These are phyloP conservation scores for Crotalus horridus DNA, from an alignment of 2,113 vertebrate genomes.

Conservation along the genomic window DNA sequence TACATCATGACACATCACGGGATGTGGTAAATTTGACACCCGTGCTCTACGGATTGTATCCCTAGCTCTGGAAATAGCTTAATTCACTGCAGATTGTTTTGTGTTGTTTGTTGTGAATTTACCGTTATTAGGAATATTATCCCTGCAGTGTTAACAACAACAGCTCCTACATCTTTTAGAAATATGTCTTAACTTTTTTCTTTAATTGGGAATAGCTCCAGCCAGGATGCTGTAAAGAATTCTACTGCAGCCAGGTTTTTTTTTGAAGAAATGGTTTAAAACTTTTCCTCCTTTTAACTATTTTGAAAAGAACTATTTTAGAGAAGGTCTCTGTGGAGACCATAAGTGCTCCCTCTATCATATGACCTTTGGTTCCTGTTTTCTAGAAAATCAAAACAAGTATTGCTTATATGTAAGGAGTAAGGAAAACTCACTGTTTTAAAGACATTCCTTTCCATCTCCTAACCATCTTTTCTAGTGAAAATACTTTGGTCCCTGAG, in stretches of 20 bases:
- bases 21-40: no score
- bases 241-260: background rate
- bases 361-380: background rate
- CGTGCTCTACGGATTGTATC: background rate
- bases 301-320: background rate
- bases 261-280: background rate
- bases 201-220: background rate
- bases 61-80: background rate
- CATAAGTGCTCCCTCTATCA: background rate
- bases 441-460: background rate
- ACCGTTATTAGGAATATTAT: background rate
- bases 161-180: background rate
- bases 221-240: background rate
- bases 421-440: background rate
- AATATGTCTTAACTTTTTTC: background rate
- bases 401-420: background rate
- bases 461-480: background rate
- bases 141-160: background rate
- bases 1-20: no score
- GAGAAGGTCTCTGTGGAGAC: background rate
- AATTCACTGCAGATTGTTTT: background rate
- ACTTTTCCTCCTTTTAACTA: background rate
- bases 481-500: background rate
- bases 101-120: background rate
- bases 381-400: background rate